Conservation (phyloP, 1,140 invertebrate genomes). For the Mycetomoellerius zeteki region DNA sequence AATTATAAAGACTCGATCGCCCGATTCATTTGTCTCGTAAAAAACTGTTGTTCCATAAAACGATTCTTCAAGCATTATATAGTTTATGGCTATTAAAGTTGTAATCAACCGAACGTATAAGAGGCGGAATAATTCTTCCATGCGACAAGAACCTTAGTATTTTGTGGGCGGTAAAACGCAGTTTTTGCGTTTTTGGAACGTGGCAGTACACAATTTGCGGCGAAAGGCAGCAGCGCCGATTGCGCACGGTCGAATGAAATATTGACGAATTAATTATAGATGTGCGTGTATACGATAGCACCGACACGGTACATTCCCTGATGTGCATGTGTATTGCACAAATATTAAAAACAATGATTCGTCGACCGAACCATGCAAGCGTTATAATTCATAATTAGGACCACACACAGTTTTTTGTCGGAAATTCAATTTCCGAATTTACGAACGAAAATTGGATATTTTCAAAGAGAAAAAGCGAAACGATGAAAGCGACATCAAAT, state of each 20-base stretch:
- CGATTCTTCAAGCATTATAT: not conserved
- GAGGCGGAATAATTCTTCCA: not conserved
- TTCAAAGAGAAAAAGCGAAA: slow-evolving; percentile 5
- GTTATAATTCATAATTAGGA: slow-evolving; percentile 47
- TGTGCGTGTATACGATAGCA: not conserved
- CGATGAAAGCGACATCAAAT: slow-evolving; percentile 23
- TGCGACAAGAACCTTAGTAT: not conserved
- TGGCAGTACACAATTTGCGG: not conserved
- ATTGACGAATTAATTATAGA: slow-evolving; percentile 48
- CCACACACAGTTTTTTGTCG: slow-evolving; percentile 11
- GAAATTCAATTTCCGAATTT: slow-evolving; percentile 30
- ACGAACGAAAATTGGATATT: slow-evolving; percentile 43
- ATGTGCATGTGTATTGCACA: not conserved
- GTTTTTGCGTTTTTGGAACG: not conserved
- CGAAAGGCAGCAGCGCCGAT: not conserved
- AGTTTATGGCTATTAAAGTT: slow-evolving; percentile 1
- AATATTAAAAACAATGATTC: slow-evolving; percentile 57
- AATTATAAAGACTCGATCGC: too few relatives aligned
- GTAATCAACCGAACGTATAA: not conserved
- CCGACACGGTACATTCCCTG: not conserved
- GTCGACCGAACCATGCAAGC: slow-evolving; percentile 22
- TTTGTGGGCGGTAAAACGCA: slow-evolving; percentile 1
- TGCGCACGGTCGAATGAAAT: not conserved
- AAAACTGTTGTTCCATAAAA: slow-evolving; percentile 8
- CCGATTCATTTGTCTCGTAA: not conserved